phyloP scores from a whole-genome alignment of 2,113 vertebrate genomes.

The Ranitomeya imitator region DNA sequence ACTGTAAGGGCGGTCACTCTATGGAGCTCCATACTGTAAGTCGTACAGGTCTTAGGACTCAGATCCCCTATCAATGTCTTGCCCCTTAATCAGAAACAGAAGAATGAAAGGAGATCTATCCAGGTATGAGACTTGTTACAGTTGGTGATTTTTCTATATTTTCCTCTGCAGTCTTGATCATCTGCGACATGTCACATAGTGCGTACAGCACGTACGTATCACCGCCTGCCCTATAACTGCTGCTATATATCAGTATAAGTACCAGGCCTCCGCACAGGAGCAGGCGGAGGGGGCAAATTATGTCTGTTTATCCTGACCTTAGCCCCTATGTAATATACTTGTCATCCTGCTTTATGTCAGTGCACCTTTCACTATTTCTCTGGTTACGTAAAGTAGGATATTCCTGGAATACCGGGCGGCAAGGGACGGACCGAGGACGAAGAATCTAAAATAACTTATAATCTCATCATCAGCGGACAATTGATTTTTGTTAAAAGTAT shows the following conservation, averaged over 20 bases:
- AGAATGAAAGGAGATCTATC: no score
- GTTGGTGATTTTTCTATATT: neutral
- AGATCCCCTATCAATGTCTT: no score
- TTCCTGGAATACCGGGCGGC: neutral
- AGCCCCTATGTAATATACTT: constrained; percentile 28
- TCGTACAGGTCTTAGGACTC: no score
- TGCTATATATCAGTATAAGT: constrained; percentile 7
- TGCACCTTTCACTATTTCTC: constrained; percentile 23
- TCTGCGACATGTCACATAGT: neutral
- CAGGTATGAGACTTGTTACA: no score
- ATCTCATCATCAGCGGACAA: no score
- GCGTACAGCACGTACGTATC: neutral
- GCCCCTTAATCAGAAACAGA: no score
- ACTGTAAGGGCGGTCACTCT: no score
- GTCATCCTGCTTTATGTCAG: constrained; percentile 2
- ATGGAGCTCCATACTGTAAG: no score
- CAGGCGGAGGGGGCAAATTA: neutral
- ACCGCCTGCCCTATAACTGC: neutral
- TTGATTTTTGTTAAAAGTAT: no score
- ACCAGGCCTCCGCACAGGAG: neutral
- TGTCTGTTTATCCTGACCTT: constrained; percentile 38
- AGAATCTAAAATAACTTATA: no score
- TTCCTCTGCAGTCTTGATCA: neutral
- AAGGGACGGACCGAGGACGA: neutral
- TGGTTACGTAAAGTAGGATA: constrained; percentile 21